Evolutionary conservation across 2,113 vertebrate genomes (phyloP), one percentile per base, ranked within the genome.

Genomic region (Hassar affinis): DNA sequence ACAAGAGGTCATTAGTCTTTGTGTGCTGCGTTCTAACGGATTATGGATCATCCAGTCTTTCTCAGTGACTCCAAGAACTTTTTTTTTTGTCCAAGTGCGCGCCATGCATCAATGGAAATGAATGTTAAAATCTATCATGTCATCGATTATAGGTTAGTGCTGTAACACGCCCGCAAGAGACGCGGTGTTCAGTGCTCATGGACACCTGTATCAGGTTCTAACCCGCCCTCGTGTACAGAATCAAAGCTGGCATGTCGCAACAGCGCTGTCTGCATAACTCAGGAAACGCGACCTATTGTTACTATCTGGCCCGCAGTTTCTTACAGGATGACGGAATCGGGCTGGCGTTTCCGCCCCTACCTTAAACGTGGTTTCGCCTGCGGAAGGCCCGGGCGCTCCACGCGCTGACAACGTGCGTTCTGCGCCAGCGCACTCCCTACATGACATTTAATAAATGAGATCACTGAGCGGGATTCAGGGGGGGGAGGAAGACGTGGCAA

Each of bases 371-470:
- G 57, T 82, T 49, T 78, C 79, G 86, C 87, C 75, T 30, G 75
- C 74, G 81, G 85, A 86, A 72, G 85, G 83, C 87, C 82, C 78
- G 86, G 79, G 51, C 42, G 49, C 52, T 80, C n/a, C n/a, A 54
- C 75, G 75, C 30, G 80, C 35, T 84, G 81, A 86, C 71, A 82
- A 71, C 82, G 77, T 82, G 84, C 85, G 88, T 79, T 88, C 74
- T 76, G 91, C 88, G 87, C 84, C 88, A 91, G 90, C 86, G 89
- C 90, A 89, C 74, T 89, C 64, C 75, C 12, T 80, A 78, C n/a
- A 47, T 92, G 92, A 88, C 91, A 92, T 93, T 93, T 92, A 83
- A 84, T 88, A 88, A 89, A 87, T 88, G 81, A 91, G 87, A 91
- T 87, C 88, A 90, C 83, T 86, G 83, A 86, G 87, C 89, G 71